Evolutionary conservation across 2,797 vertebrate species (phyloP).

Genomic region (Urocyon cinereoargenteus): DNA sequence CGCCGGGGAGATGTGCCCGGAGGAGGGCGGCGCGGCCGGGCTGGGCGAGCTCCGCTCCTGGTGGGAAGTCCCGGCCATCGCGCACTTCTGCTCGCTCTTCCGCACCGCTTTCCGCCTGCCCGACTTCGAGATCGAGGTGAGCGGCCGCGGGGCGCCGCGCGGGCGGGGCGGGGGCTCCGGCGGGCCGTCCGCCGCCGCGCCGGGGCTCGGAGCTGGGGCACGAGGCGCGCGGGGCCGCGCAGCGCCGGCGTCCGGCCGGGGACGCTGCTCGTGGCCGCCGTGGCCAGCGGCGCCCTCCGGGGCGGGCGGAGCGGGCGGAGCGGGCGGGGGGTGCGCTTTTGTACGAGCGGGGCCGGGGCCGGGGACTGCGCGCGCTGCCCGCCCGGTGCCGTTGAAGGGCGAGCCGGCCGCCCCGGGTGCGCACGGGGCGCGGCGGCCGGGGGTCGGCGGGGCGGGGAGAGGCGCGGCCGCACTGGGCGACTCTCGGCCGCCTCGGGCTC

Average conservation of each 20-base stretch:
- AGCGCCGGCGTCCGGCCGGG: not conserved
- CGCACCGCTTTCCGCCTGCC: constrained; percentile 97
- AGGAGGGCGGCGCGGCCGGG: constrained; percentile 85
- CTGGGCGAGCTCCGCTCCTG: constrained; percentile 97
- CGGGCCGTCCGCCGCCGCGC: not conserved
- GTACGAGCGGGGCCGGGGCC: not conserved
- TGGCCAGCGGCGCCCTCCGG: not conserved
- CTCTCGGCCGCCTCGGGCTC: too few relatives aligned
- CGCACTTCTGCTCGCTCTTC: constrained; percentile 99
- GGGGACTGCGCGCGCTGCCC: not conserved
- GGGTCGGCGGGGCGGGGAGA: not conserved
- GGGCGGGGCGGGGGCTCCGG: not conserved
- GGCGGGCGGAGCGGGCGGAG: not conserved
- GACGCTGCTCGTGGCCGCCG: not conserved
- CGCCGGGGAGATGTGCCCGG: constrained; percentile 76
- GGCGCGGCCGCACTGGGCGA: not conserved
- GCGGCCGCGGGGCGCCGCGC: constrained; percentile 43
- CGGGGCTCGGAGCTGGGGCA: not conserved
- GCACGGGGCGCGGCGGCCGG: not conserved
- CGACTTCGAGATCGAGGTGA: constrained; percentile 99
- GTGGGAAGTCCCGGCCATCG: constrained; percentile 99
- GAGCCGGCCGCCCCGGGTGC: not conserved
- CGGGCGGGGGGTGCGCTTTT: not conserved
- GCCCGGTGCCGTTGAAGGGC: not conserved
- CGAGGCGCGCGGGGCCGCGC: not conserved